Percentiles rank a stretch among this genome's conserved stretches.
phyloP scores from a whole-genome alignment of 2,888 invertebrate species.

The Pardosa pseudoannulata region DNA sequence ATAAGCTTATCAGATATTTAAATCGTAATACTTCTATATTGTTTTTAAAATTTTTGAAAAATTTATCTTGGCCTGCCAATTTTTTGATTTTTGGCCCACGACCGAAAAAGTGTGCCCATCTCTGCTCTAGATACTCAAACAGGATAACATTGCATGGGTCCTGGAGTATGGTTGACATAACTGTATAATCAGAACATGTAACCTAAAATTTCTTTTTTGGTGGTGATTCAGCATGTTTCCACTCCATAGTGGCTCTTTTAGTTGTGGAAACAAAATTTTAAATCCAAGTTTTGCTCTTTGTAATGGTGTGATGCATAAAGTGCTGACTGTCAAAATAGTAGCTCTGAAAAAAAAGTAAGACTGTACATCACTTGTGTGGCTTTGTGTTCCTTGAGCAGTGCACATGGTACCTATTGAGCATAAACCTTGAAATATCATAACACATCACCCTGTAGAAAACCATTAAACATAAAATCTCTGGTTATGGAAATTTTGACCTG shows the following conservation, averaged over 20 bases:
- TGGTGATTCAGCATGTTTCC: conserved; percentile 27
- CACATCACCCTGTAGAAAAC: too few relatives aligned
- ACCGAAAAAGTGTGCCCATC: conserved; percentile 46
- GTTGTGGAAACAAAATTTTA: conserved; percentile 19
- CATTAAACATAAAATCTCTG: too few relatives aligned
- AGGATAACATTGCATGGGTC: conserved; percentile 49
- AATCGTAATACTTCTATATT: too few relatives aligned
- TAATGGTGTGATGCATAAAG: conserved; percentile 22
- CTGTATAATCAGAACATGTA: conserved; percentile 27
- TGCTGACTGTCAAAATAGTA: conserved; percentile 22
- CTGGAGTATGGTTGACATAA: conserved; percentile 57
- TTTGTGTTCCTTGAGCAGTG: conserved; percentile 21
- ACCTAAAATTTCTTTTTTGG: conserved; percentile 11
- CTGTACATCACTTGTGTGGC: conserved; percentile 32
- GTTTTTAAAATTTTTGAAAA: too few relatives aligned
- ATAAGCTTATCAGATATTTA: too few relatives aligned
- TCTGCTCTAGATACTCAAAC: conserved; percentile 57
- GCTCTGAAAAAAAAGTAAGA: conserved; percentile 23
- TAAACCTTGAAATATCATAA: conserved; percentile 3
- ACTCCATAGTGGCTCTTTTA: conserved; percentile 27
- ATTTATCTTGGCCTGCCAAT: too few relatives aligned
- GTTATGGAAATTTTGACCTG: too few relatives aligned
- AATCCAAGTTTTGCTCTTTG: conserved; percentile 27
- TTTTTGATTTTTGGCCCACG: too few relatives aligned
- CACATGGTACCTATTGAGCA: not conserved